Evolutionary conservation across 2,113 vertebrate species (phyloP).

Genomic region (Oryctolagus cuniculus): mOryCun1.1 NC_091436.1:164734501-164735000

Average conservation of each 20-base stretch:
- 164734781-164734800: background rate
- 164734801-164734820: background rate
- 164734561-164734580: background rate
- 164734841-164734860: background rate
- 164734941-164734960: background rate
- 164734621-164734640: background rate
- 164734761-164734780: accelerated
- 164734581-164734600: background rate
- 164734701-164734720: background rate
- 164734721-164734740: background rate
- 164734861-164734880: background rate
- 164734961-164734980: background rate
- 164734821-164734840: background rate
- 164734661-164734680: no score
- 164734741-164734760: background rate
- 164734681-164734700: background rate
- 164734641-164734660: background rate
- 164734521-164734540: background rate
- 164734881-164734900: background rate
- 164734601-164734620: no score
- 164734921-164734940: accelerated
- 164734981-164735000: background rate
- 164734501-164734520: background rate
- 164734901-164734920: background rate
- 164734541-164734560: background rate